Conservation (phyloP, 2,888 invertebrate species). For the Cerceris rybyensis region DNA sequence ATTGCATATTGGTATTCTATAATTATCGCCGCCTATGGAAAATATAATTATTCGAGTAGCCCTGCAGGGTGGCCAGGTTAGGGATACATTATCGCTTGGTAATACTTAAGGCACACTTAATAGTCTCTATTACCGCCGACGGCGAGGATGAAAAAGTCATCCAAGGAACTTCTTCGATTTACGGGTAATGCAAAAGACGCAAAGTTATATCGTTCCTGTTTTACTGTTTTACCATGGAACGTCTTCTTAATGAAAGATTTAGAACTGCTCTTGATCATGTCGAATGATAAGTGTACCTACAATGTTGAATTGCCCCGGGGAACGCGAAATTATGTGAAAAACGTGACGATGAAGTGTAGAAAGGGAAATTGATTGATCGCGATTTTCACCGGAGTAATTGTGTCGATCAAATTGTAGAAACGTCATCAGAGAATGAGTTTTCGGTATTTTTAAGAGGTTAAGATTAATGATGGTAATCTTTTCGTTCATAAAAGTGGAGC, state of each 20-base stretch:
- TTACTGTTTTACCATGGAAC: constrained; percentile 16
- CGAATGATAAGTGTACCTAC: neutral
- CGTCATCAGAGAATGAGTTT: too few relatives aligned
- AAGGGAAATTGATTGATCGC: too few relatives aligned
- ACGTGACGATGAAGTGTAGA: too few relatives aligned
- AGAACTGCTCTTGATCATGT: neutral
- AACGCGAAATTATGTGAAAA: too few relatives aligned
- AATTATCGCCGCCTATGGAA: constrained; percentile 67
- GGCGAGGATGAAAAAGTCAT: constrained; percentile 15
- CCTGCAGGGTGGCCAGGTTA: constrained; percentile 36
- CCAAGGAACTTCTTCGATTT: constrained; percentile 4
- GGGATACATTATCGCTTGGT: constrained; percentile 52
- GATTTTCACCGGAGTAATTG: too few relatives aligned
- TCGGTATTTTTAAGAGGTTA: too few relatives aligned
- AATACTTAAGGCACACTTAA: constrained; percentile 43
- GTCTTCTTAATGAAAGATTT: constrained; percentile 38
- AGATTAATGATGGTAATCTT: too few relatives aligned
- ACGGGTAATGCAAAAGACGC: constrained; percentile 15
- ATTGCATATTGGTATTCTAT: constrained; percentile 69
- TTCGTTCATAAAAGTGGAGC: too few relatives aligned
- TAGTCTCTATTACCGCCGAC: constrained; percentile 40
- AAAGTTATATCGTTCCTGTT: constrained; percentile 13
- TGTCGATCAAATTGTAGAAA: too few relatives aligned
- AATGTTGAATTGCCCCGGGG: too few relatives aligned
- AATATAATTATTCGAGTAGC: constrained; percentile 62